phyloP scores from a whole-genome alignment of 1,140 invertebrate genomes.

The Lerema accius region DNA sequence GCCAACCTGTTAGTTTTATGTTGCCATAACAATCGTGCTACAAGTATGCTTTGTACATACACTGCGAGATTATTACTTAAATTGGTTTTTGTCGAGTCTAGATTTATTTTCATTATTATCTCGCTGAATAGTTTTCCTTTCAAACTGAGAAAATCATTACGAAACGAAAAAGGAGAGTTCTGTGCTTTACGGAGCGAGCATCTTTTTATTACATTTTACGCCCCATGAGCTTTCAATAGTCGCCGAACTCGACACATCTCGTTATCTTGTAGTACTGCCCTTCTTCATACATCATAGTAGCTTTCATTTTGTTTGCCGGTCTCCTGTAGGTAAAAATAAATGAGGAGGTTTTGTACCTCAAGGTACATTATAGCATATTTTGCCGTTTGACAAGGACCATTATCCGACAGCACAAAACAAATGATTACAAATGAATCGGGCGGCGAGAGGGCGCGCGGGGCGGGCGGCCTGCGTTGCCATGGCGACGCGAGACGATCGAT shows the following conservation, averaged over 20 bases:
- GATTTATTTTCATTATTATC: neutral
- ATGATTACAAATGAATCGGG: conserved; percentile 81
- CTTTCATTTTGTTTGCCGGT: no score
- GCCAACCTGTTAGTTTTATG: conserved; percentile 17
- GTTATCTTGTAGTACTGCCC: no score
- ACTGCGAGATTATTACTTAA: conserved; percentile 5
- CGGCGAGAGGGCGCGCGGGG: conserved; percentile 48
- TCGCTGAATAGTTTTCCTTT: no score
- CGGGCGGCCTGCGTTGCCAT: conserved; percentile 58
- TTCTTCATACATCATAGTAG: no score
- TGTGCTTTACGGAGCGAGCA: no score
- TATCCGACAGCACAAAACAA: conserved; percentile 78
- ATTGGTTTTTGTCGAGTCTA: neutral
- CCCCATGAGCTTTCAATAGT: conserved; percentile 38
- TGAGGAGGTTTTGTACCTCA: no score
- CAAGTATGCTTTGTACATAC: conserved; percentile 15
- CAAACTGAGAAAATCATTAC: no score
- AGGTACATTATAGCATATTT: conserved; percentile 48
- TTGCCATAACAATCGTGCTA: conserved; percentile 23
- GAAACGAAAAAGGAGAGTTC: no score
- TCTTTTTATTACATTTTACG: conserved; percentile 37
- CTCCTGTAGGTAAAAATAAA: no score
- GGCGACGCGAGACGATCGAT: conserved; percentile 78
- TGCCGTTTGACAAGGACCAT: conserved; percentile 67
- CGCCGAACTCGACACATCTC: no score